phyloP scores from a whole-genome alignment of 2,113 vertebrate species.

The Chaenocephalus aceratus region DNA sequence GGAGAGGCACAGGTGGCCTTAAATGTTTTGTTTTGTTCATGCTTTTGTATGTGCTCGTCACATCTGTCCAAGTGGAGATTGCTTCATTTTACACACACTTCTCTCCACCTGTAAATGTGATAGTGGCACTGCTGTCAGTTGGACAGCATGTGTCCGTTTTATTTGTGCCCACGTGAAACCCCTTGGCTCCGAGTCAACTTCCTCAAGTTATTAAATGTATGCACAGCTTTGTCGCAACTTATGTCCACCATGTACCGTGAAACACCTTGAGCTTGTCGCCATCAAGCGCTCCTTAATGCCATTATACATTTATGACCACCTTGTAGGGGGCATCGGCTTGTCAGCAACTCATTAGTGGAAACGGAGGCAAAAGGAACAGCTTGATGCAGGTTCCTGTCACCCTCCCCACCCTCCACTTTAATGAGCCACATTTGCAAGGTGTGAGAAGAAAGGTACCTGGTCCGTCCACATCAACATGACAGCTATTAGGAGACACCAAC shows the following conservation, averaged over 20 bases:
- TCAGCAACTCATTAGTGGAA: slow-evolving; percentile 52
- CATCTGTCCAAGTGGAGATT: slow-evolving; percentile 29
- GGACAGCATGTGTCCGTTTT: background rate
- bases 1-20: slow-evolving; percentile 46
- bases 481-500: slow-evolving; percentile 75
- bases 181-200: slow-evolving; percentile 32
- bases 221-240: slow-evolving; percentile 53
- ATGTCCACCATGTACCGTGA: slow-evolving; percentile 63
- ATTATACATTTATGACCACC: slow-evolving; percentile 75
- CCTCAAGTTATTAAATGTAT: slow-evolving; percentile 64
- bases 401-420: slow-evolving; percentile 67
- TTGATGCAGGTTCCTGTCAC: slow-evolving; percentile 58
- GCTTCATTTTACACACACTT: background rate
- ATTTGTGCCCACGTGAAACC: background rate
- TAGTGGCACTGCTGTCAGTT: background rate
- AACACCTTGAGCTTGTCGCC: slow-evolving; percentile 63
- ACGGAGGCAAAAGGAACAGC: slow-evolving; percentile 49
- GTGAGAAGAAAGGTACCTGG: slow-evolving; percentile 57
- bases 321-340: slow-evolving; percentile 58
- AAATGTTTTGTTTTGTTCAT: background rate
- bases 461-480: slow-evolving; percentile 70
- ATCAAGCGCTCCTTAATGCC: slow-evolving; percentile 57
- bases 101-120: background rate
- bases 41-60: slow-evolving; percentile 21
- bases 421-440: slow-evolving; percentile 78